Base-by-base conservation (phyloP, 2,113 vertebrate species). In the Naja naja region DNA sequence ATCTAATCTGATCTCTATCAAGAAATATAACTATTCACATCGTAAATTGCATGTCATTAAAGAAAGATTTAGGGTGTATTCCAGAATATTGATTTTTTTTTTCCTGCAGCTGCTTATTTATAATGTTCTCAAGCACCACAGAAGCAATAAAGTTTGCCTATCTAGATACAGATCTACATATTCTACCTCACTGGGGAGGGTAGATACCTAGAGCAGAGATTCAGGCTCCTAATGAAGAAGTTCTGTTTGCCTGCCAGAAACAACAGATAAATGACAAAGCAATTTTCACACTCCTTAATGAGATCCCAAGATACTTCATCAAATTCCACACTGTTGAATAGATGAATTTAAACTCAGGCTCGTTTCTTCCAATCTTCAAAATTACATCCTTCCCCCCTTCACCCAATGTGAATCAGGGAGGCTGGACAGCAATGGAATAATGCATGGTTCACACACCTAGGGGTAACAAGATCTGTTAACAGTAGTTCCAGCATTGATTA, bases 241-340 rank as follows among this genome's bases (percentile, higher is more conserved):
- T 91, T 95, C 58, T 89, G 52, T 94, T 95, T 94, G 45, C 94
- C 94, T 97, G 95, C 90, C 89, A 95, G 94, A 94, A 93, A 96
- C 55, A 96, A 95, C 1, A 97, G 95, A 96, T 85, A 97, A 95
- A 96, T 95, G 94, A 96, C 96, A 97, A 96, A 96, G 91, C 94
- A 96, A 96, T 96, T 95, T 96, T 97, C 94, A 90, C 92, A 96
- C 93, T 95, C 96, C 91, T 95, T 98, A 97, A 97, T 97, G 96
- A 97, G 96, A 96, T 95, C 95, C 96, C 97, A 95, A 91, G 95
- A 92, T 96, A 96, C 34, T 93, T 94, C 54, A 92, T 91, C 93
- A 23, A 95, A 87, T 88, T 96, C 93, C 91, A 96, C 97, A 95
- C 91, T 90, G 47, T 94, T 94, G 94, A 96, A 94, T 54, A 94